Conservation (phyloP, 2,797 vertebrate genomes). For the Acanthornis magna region DNA sequence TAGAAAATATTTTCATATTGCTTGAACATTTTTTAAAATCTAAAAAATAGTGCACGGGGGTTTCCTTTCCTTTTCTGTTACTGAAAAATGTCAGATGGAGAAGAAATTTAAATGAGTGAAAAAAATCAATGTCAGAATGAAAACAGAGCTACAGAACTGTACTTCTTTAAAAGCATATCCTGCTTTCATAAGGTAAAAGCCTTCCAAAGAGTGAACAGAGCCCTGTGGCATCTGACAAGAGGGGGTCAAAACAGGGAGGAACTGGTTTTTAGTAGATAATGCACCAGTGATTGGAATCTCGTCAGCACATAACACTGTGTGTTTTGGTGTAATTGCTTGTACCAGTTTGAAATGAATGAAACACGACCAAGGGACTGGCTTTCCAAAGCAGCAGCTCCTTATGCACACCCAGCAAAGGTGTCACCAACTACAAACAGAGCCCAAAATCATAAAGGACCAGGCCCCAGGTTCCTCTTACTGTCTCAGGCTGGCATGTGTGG, state of each 20-base stretch:
- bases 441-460: background rate
- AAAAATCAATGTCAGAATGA: conserved; percentile 34
- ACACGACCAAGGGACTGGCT: background rate
- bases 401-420: background rate
- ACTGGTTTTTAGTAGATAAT: background rate
- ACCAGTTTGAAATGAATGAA: background rate
- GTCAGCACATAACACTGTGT: accelerated
- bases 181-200: background rate
- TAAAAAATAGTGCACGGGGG: background rate
- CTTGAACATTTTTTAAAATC: background rate
- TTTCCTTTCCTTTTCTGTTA: background rate
- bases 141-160: background rate
- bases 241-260: background rate
- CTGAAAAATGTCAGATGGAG: conserved; percentile 28
- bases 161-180: background rate
- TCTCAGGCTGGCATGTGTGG: background rate
- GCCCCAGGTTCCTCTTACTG: background rate
- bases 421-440: background rate
- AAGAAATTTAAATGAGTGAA: background rate
- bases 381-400: background rate
- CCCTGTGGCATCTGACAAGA: background rate
- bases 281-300: accelerated
- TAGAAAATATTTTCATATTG: background rate
- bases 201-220: background rate
- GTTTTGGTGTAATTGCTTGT: background rate